Base-by-base conservation (phyloP, 2,797 vertebrate genomes). In the Macroramphosus scolopax region DNA sequence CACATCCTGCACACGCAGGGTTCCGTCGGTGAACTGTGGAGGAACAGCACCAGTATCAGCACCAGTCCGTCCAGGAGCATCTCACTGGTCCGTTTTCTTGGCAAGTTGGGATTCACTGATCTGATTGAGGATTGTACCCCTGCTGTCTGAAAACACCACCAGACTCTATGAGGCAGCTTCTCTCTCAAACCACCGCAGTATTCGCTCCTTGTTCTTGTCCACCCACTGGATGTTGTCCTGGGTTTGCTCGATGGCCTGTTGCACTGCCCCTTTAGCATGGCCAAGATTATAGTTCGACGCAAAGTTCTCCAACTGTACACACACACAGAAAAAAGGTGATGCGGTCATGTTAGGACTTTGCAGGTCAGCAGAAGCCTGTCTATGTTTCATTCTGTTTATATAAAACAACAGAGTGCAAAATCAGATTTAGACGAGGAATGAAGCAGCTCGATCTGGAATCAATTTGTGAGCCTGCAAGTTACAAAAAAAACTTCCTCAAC, bases 191-290 rank as follows among this genome's bases (percentile, higher is more conserved):
- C 96, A 98, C 0, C 18, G 0, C 12, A 87, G 40, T 12, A 96
- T 65, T 0, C 0, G 0, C 0, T 40, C 39, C 72, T 63, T 78
- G 88, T 96, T 92, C 42, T 91, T 72, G 0, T 49, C 61, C 74
- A 98, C 92, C 96, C 96, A 98, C 24, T 87, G 59, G 71, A 96
- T 95, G 83, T 98, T 98, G 37, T 90, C 74, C 0, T 53, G 73
- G 1, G 93, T 95, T 44, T 78, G 86, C 83, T 98, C 93, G 36
- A 97, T 87, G 0, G 90, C 89, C 68, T 92, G 91, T 17, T 92
- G 68, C 63, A 94, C 66, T 0, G 83, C 81, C 17, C 72, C 74
- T 0, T 77, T 3, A 4, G 17, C 28, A 7, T 22, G 0, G 3
- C n/a, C 10, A n/a, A 50, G 71, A 0, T 74, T 0, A 1, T 91